Conservation (phyloP, 2,888 invertebrate genomes). For the Lamproptera curius region DNA sequence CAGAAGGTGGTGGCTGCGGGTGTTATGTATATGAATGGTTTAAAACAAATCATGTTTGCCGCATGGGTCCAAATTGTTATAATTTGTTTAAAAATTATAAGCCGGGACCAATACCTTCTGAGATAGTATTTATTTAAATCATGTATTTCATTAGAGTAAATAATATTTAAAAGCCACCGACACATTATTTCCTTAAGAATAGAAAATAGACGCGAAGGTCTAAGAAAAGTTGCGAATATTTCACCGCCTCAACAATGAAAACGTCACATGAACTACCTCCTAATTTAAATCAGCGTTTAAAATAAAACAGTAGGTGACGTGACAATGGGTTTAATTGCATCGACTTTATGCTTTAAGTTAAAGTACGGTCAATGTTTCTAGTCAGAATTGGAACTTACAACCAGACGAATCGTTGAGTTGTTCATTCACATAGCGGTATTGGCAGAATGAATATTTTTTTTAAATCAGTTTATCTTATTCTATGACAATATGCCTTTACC, state of each 20-base stretch:
- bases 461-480: no score
- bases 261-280: conserved; percentile 72
- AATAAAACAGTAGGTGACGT: conserved; percentile 55
- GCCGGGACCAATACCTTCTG: conserved; percentile 77
- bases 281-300: conserved; percentile 68
- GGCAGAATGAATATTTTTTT: no score
- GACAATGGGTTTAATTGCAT: conserved; percentile 38
- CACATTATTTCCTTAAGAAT: conserved; percentile 77
- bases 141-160: conserved; percentile 76
- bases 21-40: conserved; percentile 61
- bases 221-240: conserved; percentile 72
- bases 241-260: conserved; percentile 37
- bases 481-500: no score
- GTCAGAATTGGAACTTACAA: conserved; percentile 70
- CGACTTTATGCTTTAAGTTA: conserved; percentile 40
- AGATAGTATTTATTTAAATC: conserved; percentile 78
- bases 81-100: conserved; percentile 80
- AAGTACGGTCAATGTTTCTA: conserved; percentile 59
- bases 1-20: conserved; percentile 46
- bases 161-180: conserved; percentile 77
- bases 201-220: conserved; percentile 72
- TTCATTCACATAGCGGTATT: conserved; percentile 30
- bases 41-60: conserved; percentile 63
- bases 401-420: conserved; percentile 36
- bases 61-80: conserved; percentile 75